Evolutionary conservation across 2,888 invertebrate genomes (phyloP).

Genomic region (Sepioteuthis lessoniana): DNA sequence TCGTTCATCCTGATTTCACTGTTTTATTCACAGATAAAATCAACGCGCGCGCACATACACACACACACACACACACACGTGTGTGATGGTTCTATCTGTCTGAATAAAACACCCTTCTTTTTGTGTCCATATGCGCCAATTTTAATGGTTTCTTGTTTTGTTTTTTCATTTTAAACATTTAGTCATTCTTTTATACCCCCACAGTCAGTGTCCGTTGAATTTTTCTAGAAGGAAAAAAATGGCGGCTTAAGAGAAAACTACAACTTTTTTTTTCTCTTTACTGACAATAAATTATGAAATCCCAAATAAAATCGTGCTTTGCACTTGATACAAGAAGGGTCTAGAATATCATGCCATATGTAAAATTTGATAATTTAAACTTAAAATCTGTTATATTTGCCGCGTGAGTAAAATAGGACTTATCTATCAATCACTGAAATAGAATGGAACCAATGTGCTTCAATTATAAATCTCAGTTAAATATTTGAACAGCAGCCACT

Average conservation of each 20-base stretch:
- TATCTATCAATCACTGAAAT: background rate
- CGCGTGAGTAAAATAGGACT: background rate
- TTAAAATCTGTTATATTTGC: background rate
- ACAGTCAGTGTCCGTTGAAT: background rate
- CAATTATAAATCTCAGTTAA: background rate
- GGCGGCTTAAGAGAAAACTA: background rate
- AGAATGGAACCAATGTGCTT: background rate
- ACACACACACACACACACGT: no score
- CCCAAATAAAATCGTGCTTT: background rate
- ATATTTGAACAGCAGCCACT: background rate
- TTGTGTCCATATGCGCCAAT: background rate
- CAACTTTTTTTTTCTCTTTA: background rate
- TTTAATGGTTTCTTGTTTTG: background rate
- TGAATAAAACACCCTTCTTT: no score
- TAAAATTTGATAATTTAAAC: no score
- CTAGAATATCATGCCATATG: no score
- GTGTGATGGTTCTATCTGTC: no score
- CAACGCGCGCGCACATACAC: no score
- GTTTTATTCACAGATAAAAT: no score
- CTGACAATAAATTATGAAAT: background rate
- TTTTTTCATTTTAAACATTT: background rate
- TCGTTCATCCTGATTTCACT: no score
- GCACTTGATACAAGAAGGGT: background rate
- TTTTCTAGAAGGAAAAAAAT: background rate
- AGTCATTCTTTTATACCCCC: background rate